These are phyloP conservation scores for Anisognathus igniventris DNA, from an alignment of 2,797 vertebrate genomes.

Conservation along the genomic window DNA sequence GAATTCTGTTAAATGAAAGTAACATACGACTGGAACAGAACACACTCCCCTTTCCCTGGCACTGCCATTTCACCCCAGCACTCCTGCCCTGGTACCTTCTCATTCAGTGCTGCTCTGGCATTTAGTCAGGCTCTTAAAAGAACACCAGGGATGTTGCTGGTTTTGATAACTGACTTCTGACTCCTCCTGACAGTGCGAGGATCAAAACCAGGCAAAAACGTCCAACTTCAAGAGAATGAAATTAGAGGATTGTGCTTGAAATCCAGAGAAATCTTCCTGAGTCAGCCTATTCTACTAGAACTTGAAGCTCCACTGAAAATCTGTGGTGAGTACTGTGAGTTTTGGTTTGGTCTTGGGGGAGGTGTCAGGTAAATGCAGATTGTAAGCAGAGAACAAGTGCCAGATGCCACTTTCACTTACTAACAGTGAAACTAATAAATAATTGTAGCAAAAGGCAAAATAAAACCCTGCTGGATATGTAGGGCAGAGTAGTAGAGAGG, in stretches of 20 bases:
- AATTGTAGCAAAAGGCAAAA: not conserved
- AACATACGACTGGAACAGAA: not conserved
- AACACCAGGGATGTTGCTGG: not conserved
- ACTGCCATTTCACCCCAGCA: not conserved
- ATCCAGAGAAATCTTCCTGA: conserved; percentile 96
- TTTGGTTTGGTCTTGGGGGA: not conserved
- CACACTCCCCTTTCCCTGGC: not conserved
- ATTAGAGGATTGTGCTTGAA: conserved; percentile 95
- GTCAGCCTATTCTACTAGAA: conserved; percentile 96
- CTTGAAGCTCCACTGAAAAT: conserved; percentile 97
- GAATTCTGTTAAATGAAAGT: not conserved
- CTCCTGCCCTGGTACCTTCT: not conserved
- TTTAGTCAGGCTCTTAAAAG: not conserved
- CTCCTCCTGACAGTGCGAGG: conserved; percentile 83
- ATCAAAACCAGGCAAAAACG: conserved; percentile 96
- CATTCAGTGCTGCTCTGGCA: not conserved
- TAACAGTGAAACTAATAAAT: not conserved
- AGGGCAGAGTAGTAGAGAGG: not conserved
- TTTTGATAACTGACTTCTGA: conserved; percentile 27
- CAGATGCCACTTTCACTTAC: not conserved
- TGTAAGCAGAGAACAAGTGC: not conserved
- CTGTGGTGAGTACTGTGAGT: conserved; percentile 83
- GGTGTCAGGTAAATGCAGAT: not conserved
- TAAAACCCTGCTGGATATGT: not conserved
- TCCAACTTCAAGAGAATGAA: conserved; percentile 97